Evolutionary conservation across 2,888 invertebrate genomes (phyloP).

Genomic region (Hydrotaea cyrtoneurina): DNA sequence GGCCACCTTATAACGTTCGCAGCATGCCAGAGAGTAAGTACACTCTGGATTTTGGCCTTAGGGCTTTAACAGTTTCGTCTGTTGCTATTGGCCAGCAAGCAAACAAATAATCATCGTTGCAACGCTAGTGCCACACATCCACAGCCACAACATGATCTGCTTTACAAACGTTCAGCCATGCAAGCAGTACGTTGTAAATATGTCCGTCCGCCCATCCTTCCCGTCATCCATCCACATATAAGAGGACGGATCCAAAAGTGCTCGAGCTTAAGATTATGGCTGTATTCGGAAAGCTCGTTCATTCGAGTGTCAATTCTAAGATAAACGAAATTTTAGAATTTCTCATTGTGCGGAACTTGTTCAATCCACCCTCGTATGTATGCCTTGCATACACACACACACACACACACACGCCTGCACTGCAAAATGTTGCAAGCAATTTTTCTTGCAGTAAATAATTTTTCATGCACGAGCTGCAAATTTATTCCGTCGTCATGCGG

Average conservation of each 20-base stretch:
- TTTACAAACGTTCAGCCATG: background rate
- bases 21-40: background rate
- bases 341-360: too few species aligned
- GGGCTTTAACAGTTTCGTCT: conserved; percentile 60
- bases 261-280: background rate
- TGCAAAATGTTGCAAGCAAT: conserved; percentile 65
- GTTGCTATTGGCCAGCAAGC: conserved; percentile 42
- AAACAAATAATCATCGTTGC: conserved; percentile 21
- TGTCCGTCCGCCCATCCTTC: background rate
- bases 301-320: too few species aligned
- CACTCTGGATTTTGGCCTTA: conserved; percentile 48
- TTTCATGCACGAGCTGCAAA: conserved; percentile 68
- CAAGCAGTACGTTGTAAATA: conserved; percentile 1
- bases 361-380: background rate
- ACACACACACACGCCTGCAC: background rate
- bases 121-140: conserved; percentile 13
- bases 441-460: conserved; percentile 70
- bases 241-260: background rate
- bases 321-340: too few species aligned
- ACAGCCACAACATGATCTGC: background rate
- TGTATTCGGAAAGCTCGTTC: too few species aligned
- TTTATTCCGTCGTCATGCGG: conserved; percentile 65
- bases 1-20: background rate
- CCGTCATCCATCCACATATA: background rate
- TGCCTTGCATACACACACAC: background rate